Conservation (phyloP, 1,140 invertebrate genomes). For the Palaemon carinicauda region DNA sequence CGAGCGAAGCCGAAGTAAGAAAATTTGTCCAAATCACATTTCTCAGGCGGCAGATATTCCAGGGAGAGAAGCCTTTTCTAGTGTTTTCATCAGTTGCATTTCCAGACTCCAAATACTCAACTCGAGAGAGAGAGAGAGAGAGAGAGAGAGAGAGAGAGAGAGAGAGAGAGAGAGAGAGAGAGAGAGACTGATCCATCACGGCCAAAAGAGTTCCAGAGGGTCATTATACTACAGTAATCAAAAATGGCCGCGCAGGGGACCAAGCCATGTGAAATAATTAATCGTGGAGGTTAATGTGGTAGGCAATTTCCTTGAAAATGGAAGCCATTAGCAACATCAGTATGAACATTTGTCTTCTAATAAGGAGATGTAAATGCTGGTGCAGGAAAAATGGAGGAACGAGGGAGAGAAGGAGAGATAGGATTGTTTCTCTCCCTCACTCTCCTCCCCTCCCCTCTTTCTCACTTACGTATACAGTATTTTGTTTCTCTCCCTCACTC, state of each 20-base stretch:
- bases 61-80: too few species aligned
- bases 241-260: not conserved
- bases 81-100: too few species aligned
- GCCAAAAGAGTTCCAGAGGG: not conserved
- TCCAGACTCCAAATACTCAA: not conserved
- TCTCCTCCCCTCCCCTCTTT: not conserved
- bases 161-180: not conserved
- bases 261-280: slow-evolving; percentile 39
- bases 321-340: slow-evolving; percentile 21
- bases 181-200: not conserved
- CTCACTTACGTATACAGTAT: not conserved
- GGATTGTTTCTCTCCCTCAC: not conserved
- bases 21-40: too few species aligned
- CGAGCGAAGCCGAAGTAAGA: too few species aligned
- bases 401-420: not conserved
- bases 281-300: slow-evolving; percentile 29
- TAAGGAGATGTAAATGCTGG: slow-evolving; percentile 23
- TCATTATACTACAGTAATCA: slow-evolving; percentile 6
- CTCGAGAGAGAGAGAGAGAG: not conserved
- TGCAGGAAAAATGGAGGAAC: not conserved
- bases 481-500: not conserved
- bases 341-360: slow-evolving; percentile 28
- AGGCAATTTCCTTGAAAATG: slow-evolving; percentile 25
- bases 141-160: not conserved
- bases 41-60: too few species aligned